phyloP scores from a whole-genome alignment of 2,888 invertebrate genomes.

The Sarcophaga caerulescens region DNA sequence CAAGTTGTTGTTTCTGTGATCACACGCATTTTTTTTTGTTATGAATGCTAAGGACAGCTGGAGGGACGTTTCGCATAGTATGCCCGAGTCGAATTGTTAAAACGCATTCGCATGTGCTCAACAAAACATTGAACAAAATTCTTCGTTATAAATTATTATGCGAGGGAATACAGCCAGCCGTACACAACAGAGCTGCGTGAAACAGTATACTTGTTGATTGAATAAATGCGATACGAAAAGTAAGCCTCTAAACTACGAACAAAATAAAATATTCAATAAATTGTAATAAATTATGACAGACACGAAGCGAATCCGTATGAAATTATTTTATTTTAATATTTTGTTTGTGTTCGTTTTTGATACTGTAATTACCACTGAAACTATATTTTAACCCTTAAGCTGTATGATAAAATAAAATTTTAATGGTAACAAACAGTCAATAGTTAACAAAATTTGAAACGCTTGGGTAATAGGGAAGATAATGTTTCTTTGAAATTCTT shows the following conservation, averaged over 20 bases:
- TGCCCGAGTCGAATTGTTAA: slow-evolving; percentile 8
- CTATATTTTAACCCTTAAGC: too few relatives aligned
- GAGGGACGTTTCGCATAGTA: slow-evolving; percentile 21
- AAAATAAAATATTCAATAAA: slow-evolving; percentile 46
- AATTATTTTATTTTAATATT: slow-evolving; percentile 7
- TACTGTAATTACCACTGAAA: slow-evolving; percentile 8
- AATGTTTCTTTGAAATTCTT: too few relatives aligned
- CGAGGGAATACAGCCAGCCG: slow-evolving; percentile 20
- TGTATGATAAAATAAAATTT: too few relatives aligned
- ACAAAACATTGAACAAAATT: slow-evolving; percentile 12
- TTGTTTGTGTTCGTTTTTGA: neutral
- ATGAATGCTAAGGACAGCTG: slow-evolving; percentile 52
- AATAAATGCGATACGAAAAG: too few relatives aligned
- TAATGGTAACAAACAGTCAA: too few relatives aligned
- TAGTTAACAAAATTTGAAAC: too few relatives aligned
- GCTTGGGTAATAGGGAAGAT: rapidly evolving
- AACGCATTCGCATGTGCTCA: neutral
- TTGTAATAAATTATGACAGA: slow-evolving; percentile 62
- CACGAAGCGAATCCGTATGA: slow-evolving; percentile 43
- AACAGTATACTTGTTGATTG: too few relatives aligned
- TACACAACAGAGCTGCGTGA: too few relatives aligned
- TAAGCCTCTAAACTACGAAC: neutral
- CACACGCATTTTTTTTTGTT: neutral
- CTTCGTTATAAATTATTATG: slow-evolving; percentile 29
- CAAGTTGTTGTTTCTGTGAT: neutral